Base-by-base conservation (phyloP, 2,113 vertebrate species). In the Melanostigma gelatinosum region DNA sequence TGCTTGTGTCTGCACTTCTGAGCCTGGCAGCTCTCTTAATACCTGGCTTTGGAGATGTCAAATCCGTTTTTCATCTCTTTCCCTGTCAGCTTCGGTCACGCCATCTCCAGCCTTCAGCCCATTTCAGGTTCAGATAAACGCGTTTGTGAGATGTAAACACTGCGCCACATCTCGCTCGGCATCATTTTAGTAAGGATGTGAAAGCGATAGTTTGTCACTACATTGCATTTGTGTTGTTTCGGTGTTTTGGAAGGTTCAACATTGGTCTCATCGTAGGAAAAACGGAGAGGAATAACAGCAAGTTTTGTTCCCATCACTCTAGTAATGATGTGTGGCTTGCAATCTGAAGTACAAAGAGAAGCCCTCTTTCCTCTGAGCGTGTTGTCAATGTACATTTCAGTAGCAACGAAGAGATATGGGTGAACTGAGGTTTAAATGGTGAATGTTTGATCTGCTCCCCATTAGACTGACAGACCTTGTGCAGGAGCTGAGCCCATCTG, bases 31-130 rank as follows among this genome's bases (percentile, higher is more conserved):
- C 81, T 88, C 85, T 89, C 87, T 77, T 91, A 92, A 93, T 92
- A 92, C 87, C 89, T 92, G 83, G 90, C 83, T 90, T 87, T 85
- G 84, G 88, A 90, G 85, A 93, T 86, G 92, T 92, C 91, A 92
- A 63, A 89, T 85, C 79, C 80, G 61, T 77, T 90, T 86, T 77
- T 75, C 87, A 85, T 90, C 89, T 87, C 67, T 79, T 82, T 74
- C 73, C 79, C 86, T 89, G 88, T 88, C 87, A 87, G 87, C 83
- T 88, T 90, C 85, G 86, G 90, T 92, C 89, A 89, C 34, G 72
- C 79, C 86, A 83, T 89, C 85, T 85, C 38, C 85, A 85, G 70
- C 77, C 81, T 87, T 92, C 90, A 85, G 88, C 63, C 87, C 80
- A 77, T 79, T 87, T 86, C 81, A 78, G 71, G 82, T 86, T 84